Base-by-base conservation (phyloP, 1,140 invertebrate genomes). In the Periplaneta americana region DNA sequence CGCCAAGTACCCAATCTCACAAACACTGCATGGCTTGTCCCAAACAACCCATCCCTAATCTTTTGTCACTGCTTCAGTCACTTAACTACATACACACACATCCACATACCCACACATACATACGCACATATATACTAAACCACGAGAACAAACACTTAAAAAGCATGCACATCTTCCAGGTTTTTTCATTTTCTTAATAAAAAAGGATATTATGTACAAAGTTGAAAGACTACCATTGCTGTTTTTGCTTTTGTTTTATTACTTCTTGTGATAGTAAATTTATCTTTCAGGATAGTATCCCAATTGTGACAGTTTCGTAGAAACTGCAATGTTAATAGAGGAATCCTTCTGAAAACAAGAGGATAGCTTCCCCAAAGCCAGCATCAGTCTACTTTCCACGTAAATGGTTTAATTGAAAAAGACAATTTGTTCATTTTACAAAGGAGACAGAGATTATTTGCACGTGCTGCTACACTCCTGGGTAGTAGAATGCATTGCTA, bases 181-280 rank as follows among this genome's bases (percentile, higher is more conserved):
- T 77, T 77, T 28, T 17, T 66, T 66, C 48, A 66, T 66, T 28
- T n/a, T 77, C 18, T 77, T 28, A 77, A 33, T 33, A 77, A 77
- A 77, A 77, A 77, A 77, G 75, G 32, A 28, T 66, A 66, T 34
- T 77, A 77, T 77, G 31, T 77, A 77, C 32, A 77, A 36, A 77
- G 75, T 77, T 77, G 75, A 77, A 77, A 77, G 75, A 77, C 75
- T 77, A 34, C 75, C 75, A 77, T 77, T 34, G 18, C 35, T 66
- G n/a, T n/a, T 66, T 66, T 48, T 15, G 0, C 39, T 22, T 48
- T 15, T 18, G 0, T 22, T 22, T 48, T 15, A 6, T 18, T 22
- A 48, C 13, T 6, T 48, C n/a, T 22, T 66, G 22, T 66, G 48
- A 28, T 66, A 11, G 48, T 66, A 28, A 66, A 66, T 48, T 48